Base-by-base conservation (phyloP, 2,888 invertebrate species). In the Cephalotes varians region DNA sequence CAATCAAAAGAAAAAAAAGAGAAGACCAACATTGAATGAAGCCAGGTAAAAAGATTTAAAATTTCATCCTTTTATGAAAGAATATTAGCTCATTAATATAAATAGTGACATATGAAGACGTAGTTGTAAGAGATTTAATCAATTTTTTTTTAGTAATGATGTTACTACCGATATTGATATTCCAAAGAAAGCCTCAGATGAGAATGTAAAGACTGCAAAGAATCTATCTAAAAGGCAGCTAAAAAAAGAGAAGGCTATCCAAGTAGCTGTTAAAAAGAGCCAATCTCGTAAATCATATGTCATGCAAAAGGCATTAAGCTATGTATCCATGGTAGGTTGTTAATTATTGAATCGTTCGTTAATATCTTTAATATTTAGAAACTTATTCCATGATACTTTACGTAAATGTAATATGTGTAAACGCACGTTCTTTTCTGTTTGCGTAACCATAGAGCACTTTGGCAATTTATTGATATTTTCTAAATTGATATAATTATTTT, bases 161-260 rank as follows among this genome's bases (percentile, higher is more conserved):
- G 10, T 9, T 7, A 58, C 40, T 10, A 49, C 9, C 4, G n/a
- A 54, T 47, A 2, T 28, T 12, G 49, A 80, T 0, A 40, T 90
- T 9, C 86, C 12, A 37, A 73, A 84, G 7, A 64, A 82, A 15
- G 31, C 15, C 21, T 25, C 90, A 60, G 90, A 88, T 6, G 86
- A 71, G n/a, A 85, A 82, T 79, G 73, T 28, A 9, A 67, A 83
- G 15, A n/a, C 21, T 60, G 92, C 93, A 94, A 60, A 95, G 96
- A 47, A 5, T 87, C 95, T 96, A 88, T 97, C 97, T 0, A 96
- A 96, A 77, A 95, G 97, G 1, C 96, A 96, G 91, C 95, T 96
- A 89, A 97, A 97, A 92, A 96, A 95, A 86, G 96, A 96, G 92
- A 97, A 96, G 91, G 95, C 96, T 91, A 95, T 95, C 37, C 94